phyloP scores from a whole-genome alignment of 2,888 invertebrate species.

The Halocaridina rubra region DNA sequence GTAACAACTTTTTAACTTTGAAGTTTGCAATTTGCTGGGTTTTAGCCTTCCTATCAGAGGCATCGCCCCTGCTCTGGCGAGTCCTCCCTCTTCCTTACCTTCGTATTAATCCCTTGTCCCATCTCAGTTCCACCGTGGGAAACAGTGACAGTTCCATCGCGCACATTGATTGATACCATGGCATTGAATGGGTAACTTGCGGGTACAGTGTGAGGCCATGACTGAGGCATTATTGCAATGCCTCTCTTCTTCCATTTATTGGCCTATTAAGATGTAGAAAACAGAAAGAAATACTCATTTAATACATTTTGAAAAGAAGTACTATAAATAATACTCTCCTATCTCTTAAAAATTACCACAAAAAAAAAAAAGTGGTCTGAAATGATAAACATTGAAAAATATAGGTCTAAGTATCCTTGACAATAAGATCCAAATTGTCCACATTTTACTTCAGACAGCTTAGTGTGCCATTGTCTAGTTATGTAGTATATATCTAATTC shows the following conservation, averaged over 20 bases:
- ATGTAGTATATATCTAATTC: too few relatives aligned
- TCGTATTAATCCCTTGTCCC: conserved; percentile 87
- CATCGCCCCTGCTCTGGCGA: too few relatives aligned
- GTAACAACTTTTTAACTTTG: too few relatives aligned
- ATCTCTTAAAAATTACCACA: too few relatives aligned
- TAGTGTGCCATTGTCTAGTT: too few relatives aligned
- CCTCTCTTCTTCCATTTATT: conserved; percentile 86
- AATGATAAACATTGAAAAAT: not conserved
- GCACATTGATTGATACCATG: conserved; percentile 65
- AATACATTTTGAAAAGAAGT: too few relatives aligned
- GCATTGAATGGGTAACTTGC: conserved; percentile 20
- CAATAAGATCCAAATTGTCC: not conserved
- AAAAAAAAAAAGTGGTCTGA: not conserved
- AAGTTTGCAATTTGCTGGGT: too few relatives aligned
- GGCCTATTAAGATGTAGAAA: conserved; percentile 68
- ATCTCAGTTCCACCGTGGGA: conserved; percentile 73
- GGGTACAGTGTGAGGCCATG: conserved; percentile 73
- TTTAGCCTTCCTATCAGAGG: too few relatives aligned
- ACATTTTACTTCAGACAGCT: not conserved
- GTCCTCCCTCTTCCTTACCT: conserved; percentile 67
- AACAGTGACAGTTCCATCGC: conserved; percentile 74
- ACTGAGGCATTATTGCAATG: conserved; percentile 75
- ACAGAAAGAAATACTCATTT: not conserved
- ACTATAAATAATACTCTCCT: too few relatives aligned
- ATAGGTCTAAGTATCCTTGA: not conserved